Base-by-base conservation (phyloP, 2,888 invertebrate genomes). In the Phalangium opilio region DNA sequence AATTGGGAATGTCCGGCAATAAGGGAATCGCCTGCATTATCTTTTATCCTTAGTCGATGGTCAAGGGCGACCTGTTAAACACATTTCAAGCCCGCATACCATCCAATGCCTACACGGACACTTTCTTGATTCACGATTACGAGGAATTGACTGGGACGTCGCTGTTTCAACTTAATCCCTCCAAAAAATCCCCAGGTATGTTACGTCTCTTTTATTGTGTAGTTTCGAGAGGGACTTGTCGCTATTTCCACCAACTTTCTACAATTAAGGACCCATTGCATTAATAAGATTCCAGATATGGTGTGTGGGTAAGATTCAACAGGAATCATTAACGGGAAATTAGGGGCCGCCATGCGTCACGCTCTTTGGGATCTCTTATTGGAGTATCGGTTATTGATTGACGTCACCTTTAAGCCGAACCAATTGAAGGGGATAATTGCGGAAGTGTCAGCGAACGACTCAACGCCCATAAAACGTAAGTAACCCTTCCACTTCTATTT, bases 341-440 rank as follows among this genome's bases (percentile, higher is more conserved):
- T 82, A 41, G 67, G 67, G 38, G 64, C 69, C 1, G 74, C 77
- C 1, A 72, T 79, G 1, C 72, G 71, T 51, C 76, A 81, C 61
- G 75, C 81, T 1, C 71, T 77, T 45, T 81, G 80, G 76, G 83
- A 84, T 62, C 67, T 83, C 20, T 68, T 79, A 11, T 78, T 75
- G 45, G 83, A 83, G 60, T 76, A 74, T 58, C 70, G 73, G 57
- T 67, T 79, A 45, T 65, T 81, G 7, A 74, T 74, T 11, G 70
- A n/a, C 73, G 10, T 73, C 77, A 2, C n/a, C n/a, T n/a, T n/a
- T 57, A 75, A 46, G 47, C 50, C 21, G 57, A 59, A 19, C 35
- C 45, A 20, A 38, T 50, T 7, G 15, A 17, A 15, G 46, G 48
- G n/a, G 50, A 51, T 18, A 46, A 55, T 36, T 39, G 47, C 34